Percentiles rank a stretch among this genome's conserved stretches.
Conservation (phyloP, 2,113 vertebrate species). For the Trichomycterus rosablanca region DNA sequence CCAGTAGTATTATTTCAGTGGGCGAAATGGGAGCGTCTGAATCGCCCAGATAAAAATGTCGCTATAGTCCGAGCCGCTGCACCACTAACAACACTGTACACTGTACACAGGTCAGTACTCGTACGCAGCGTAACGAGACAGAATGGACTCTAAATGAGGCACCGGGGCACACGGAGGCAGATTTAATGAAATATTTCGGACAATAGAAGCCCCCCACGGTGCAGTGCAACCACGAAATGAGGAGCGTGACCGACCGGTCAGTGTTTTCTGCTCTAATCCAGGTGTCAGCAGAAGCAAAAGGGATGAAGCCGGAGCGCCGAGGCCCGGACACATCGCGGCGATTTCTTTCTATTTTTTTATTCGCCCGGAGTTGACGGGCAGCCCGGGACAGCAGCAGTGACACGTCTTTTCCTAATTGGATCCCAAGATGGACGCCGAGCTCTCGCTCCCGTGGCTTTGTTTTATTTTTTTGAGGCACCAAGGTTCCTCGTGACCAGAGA, state of each 20-base stretch:
- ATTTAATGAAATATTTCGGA: not conserved
- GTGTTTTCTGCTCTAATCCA: slow-evolving; percentile 21
- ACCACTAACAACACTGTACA: not conserved
- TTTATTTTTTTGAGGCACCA: slow-evolving; percentile 9
- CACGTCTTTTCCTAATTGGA: slow-evolving; percentile 40
- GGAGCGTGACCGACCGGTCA: not conserved
- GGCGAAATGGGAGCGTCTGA: not conserved
- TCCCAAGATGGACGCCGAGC: slow-evolving; percentile 32
- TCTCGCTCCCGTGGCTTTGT: slow-evolving; percentile 23
- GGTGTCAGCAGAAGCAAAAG: slow-evolving; percentile 15
- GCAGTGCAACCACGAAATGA: not conserved
- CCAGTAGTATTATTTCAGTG: not conserved
- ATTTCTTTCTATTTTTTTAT: not conserved
- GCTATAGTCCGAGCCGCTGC: slow-evolving; percentile 11
- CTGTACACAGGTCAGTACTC: slow-evolving; percentile 14
- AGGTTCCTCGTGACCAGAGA: slow-evolving; percentile 13
- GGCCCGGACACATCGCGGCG: not conserved
- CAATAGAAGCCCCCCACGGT: not conserved
- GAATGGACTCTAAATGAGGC: not conserved
- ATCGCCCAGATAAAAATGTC: not conserved
- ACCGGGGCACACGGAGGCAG: not conserved
- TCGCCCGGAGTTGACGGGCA: slow-evolving; percentile 31
- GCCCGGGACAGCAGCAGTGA: slow-evolving; percentile 28
- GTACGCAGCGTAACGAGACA: not conserved
- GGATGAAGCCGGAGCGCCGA: not conserved